A percentile compares a stretch with the other conserved stretches of the same genome.
These are phyloP conservation scores for Diphyllodes magnificus DNA, from an alignment of 2,113 vertebrate species.

Conservation along the genomic window DNA sequence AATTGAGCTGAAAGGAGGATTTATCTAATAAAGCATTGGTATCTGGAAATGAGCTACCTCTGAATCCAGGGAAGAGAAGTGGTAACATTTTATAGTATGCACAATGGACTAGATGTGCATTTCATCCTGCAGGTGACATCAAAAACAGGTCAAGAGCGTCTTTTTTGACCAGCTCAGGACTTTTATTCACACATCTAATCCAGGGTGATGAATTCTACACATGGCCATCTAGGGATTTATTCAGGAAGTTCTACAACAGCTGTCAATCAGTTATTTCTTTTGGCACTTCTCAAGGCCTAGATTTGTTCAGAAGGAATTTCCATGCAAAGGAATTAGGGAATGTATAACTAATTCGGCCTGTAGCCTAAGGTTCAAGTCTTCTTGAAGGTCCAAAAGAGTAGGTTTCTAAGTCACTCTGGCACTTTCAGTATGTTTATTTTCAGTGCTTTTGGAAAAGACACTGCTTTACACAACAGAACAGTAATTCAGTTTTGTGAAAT, in stretches of 20 bases:
- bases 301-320: not conserved
- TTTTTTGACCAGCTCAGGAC: not conserved
- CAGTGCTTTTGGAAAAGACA: not conserved
- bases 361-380: not conserved
- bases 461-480: not conserved
- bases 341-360: not conserved
- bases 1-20: not conserved
- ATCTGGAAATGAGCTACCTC: not conserved
- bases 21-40: not conserved
- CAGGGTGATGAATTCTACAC: not conserved
- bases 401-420: not conserved
- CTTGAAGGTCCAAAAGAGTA: not conserved
- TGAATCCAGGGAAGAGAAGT: not conserved
- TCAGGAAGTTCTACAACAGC: not conserved
- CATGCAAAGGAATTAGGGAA: not conserved
- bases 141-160: not conserved
- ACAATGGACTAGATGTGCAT: not conserved
- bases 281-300: not conserved
- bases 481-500: not conserved
- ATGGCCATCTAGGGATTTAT: not conserved
- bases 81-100: rapidly evolving
- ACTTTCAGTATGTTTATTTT: not conserved
- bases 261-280: not conserved
- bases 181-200: not conserved
- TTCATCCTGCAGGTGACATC: not conserved